Conservation (phyloP, 2,113 vertebrate species). For the Poeciliopsis retropinna region DNA sequence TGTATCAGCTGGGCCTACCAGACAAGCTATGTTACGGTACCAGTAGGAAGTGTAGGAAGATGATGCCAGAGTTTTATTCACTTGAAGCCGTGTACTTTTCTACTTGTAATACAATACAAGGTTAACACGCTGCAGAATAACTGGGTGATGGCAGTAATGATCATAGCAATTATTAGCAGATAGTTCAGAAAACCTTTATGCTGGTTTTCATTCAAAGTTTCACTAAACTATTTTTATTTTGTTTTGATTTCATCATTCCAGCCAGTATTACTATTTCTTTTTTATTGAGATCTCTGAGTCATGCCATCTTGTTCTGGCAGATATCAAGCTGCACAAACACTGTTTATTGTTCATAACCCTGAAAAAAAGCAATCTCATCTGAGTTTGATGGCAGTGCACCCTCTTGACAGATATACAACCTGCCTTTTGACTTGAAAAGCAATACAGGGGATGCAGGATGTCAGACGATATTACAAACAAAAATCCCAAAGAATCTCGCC, state of each 20-base stretch:
- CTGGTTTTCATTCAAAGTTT: not conserved
- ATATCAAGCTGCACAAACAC: constrained; percentile 27
- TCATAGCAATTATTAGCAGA: not conserved
- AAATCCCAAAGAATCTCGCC: not conserved
- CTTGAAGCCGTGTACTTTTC: not conserved
- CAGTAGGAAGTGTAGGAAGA: not conserved
- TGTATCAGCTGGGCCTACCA: too few relatives aligned
- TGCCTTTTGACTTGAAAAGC: constrained; percentile 43
- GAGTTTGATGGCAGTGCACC: constrained; percentile 38
- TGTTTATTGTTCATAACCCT: constrained; percentile 45
- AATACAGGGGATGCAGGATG: constrained; percentile 44
- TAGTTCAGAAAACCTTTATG: not conserved
- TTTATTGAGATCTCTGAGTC: constrained; percentile 5
- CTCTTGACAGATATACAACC: constrained; percentile 44
- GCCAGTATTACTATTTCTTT: not conserved
- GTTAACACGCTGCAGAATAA: not conserved
- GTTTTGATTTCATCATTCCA: not conserved
- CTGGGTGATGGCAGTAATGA: not conserved
- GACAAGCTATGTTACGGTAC: not conserved
- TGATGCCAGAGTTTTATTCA: not conserved
- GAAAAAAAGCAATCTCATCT: constrained; percentile 39
- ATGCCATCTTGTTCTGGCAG: constrained; percentile 2
- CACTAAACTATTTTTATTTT: not conserved
- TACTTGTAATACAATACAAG: not conserved
- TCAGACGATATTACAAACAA: constrained; percentile 49